Base-by-base conservation (phyloP, 1,140 invertebrate genomes). In the Bilobella aurantiaca region DNA sequence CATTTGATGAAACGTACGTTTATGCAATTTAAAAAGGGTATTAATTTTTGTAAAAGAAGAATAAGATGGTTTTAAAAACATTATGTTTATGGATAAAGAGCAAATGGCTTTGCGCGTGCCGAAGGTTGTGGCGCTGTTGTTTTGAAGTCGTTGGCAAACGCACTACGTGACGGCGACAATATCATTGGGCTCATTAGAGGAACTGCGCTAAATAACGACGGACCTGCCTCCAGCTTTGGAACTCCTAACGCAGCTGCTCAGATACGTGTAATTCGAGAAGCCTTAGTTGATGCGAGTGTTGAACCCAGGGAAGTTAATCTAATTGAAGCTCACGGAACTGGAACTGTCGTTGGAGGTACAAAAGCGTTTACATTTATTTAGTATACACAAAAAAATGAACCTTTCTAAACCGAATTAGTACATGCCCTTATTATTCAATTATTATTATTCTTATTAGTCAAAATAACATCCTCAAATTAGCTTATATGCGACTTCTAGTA, bases 311-410 rank as follows among this genome's bases (percentile, higher is more conserved):
- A 74, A 27, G 79, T 83, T 28, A 73, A 73, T 3, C 85, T 82
- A 73, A 78, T 85, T 34, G 83, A 84, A 72, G 79, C 81, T 60
- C 83, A 84, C 74, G 82, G 83, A 25, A 84, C 83, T 31, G 83
- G 83, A 21, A 84, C 83, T 0, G 79, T 81, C 73, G 79, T 64
- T 1, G 27, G 27, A 42, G 34, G 34, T 42, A 42, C n/a, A 42
- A 18, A 8, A 12, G 18, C 8, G 18, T 42, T 42, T 42, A 8
- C 8, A 42, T 12, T 8, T 12, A 42, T 42, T 42, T 42, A 12
- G 8, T 42, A 12, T 42, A 42, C 18, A 12, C 34, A 8, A 42
- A 42, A 8, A 42, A 42, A 42, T 12, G 34, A 12, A 42, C 34
- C 18, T 42, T 42, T 42, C 8, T 18, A 42, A 12, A 12, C 34